Conservation (phyloP, 2,888 invertebrate species). For the Tridacna crocea region DNA sequence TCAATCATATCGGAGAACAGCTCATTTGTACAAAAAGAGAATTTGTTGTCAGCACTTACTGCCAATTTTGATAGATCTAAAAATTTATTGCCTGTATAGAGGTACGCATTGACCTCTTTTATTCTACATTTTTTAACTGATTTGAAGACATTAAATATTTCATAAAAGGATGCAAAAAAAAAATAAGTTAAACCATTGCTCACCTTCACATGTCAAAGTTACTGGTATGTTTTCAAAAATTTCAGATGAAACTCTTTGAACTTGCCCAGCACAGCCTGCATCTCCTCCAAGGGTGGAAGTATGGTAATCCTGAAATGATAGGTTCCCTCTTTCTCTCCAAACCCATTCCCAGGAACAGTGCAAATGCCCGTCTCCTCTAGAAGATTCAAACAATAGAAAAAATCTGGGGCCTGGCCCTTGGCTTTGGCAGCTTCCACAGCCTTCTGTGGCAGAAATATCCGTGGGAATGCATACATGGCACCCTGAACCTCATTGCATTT, state of each 20-base stretch:
- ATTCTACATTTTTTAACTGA: too few species aligned
- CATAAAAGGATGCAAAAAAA: too few species aligned
- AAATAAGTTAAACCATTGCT: too few species aligned
- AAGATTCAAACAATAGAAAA: conserved; percentile 95
- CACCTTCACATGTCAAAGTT: too few species aligned
- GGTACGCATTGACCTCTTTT: too few species aligned
- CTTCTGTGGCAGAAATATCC: conserved; percentile 91
- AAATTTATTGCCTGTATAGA: too few species aligned
- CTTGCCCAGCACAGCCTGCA: conserved; percentile 92
- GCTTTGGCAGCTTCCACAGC: conserved; percentile 93
- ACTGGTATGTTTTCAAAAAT: conserved; percentile 89
- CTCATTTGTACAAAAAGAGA: too few species aligned
- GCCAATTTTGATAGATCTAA: too few species aligned
- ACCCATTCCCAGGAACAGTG: conserved; percentile 91
- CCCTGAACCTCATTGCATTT: conserved; percentile 94
- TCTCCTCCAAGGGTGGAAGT: conserved; percentile 93
- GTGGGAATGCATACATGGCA: conserved; percentile 99
- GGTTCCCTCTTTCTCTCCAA: conserved; percentile 96
- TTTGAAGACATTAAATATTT: too few species aligned
- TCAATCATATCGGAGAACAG: too few species aligned
- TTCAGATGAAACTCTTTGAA: conserved; percentile 93
- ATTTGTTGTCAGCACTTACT: too few species aligned
- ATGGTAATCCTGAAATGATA: conserved; percentile 98
- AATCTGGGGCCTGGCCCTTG: conserved; percentile 89
- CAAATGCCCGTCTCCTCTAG: conserved; percentile 96